Base-by-base conservation (phyloP, 2,888 invertebrate genomes). In the Leptinotarsa juncta region DNA sequence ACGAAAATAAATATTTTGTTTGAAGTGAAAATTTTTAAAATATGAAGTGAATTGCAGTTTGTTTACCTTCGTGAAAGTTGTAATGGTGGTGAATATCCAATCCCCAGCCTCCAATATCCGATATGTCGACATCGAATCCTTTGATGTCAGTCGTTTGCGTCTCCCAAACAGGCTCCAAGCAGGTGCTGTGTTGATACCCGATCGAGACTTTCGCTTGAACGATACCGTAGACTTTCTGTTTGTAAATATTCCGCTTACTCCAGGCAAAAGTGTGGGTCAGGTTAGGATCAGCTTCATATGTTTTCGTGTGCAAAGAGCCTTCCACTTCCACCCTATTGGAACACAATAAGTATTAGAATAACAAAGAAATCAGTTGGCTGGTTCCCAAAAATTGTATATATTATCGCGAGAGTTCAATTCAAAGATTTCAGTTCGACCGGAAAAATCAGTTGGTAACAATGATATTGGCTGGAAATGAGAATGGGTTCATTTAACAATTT, bases 41-140 rank as follows among this genome's bases (percentile, higher is more conserved):
- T 42, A 10, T 10, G 20, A 20, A 20, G 20, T 0, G 3, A 42
- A 10, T 12, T 12, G 2, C 20, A 23, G 15, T 10, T 23, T 23
- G 20, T 23, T 71, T 70, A 77, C 78, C 98, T 90, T 99, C 98
- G 85, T 98, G 96, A 91, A 97, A 97, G 88, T 99, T 99, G 89
- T 98, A 98, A 87, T 97, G 97, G 88, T 99, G 99, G 89, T 99
- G 98, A 78, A 98, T 96, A 87, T 99, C 96, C 71, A 99, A 89
- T 69, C 98, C 97, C 98, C 98, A 99, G 66, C 97, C 97, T 1
- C 98, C 98, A 71, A 98, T 95, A 86, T 98, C 97, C 0, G 98
- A 97, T 79, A 98, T 97, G 84, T 96, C 96, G 68, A 98, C 96
- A 87, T 98, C 98, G 88, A 97, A 97, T 26, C 98, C 84, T 87